phyloP scores from a whole-genome alignment of 2,113 vertebrate species.

The Proterorhinus semilunaris region DNA sequence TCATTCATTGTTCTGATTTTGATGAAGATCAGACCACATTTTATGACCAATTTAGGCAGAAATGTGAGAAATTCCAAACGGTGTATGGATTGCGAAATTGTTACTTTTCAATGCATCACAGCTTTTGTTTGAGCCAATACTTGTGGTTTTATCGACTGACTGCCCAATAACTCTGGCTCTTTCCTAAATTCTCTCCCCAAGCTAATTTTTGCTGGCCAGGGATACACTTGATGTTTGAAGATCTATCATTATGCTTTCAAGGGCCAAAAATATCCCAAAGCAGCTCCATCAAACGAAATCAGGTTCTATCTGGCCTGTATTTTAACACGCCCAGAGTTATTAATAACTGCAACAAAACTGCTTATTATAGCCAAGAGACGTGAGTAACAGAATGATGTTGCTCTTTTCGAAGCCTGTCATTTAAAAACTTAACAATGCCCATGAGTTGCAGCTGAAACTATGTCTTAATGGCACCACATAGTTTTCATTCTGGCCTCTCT shows the following conservation, averaged over 20 bases:
- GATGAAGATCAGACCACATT: too few species aligned
- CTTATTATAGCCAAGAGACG: background rate
- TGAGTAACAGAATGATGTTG: background rate
- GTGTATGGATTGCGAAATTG: too few species aligned
- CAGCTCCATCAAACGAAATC: conserved; percentile 14
- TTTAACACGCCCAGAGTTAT: background rate
- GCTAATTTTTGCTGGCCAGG: conserved; percentile 5
- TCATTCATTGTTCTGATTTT: too few species aligned
- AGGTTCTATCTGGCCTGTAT: conserved; percentile 17
- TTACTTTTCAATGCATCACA: too few species aligned
- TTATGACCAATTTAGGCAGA: too few species aligned
- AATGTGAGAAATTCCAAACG: too few species aligned
- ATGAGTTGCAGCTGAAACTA: background rate
- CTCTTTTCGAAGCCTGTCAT: background rate
- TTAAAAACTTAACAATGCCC: background rate
- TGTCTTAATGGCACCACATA: background rate
- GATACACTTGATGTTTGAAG: conserved; percentile 5
- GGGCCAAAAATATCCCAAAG: conserved; percentile 38
- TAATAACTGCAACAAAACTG: background rate
- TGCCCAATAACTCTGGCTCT: background rate
- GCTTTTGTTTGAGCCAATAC: too few species aligned
- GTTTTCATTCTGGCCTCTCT: background rate
- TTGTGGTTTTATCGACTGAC: background rate
- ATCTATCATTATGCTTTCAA: conserved; percentile 9
- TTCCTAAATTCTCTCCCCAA: background rate